Conservation (phyloP, 2,888 invertebrate genomes). For the Meta bourneti region DNA sequence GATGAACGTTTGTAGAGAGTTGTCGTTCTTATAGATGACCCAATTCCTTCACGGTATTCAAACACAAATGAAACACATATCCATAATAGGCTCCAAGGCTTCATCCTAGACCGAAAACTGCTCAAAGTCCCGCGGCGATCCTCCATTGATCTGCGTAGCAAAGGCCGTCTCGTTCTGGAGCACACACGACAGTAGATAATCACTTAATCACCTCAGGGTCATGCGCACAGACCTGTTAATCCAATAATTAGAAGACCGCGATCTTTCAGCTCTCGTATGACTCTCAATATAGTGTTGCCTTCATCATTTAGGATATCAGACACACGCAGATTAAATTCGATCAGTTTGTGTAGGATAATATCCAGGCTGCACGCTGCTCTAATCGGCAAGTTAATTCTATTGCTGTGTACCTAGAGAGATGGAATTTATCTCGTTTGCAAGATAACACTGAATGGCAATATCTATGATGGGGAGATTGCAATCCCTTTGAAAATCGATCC, state of each 20-base stretch:
- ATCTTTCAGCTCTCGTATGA: slow-evolving; percentile 16
- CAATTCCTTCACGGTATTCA: no score
- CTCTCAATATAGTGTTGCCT: not conserved
- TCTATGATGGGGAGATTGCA: not conserved
- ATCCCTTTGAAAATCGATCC: not conserved
- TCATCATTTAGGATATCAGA: slow-evolving; percentile 23
- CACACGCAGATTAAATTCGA: slow-evolving; percentile 18
- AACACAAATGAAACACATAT: no score
- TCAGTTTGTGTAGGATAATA: not conserved
- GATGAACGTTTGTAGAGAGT: no score
- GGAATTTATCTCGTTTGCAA: not conserved
- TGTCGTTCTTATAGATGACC: no score
- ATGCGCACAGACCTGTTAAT: slow-evolving; percentile 12
- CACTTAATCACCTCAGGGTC: not conserved
- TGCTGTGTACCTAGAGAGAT: slow-evolving; percentile 12
- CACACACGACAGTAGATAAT: not conserved
- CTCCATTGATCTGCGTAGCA: no score
- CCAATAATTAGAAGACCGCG: slow-evolving; percentile 20
- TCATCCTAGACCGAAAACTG: no score
- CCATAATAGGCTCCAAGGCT: no score
- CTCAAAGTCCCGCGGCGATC: no score
- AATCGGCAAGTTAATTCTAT: slow-evolving; percentile 5
- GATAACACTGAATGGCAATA: not conserved
- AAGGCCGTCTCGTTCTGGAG: not conserved
- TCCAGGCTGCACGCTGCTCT: not conserved